These are phyloP conservation scores for Euwallacea similis DNA, from an alignment of 1,140 invertebrate genomes.

Conservation along the genomic window DNA sequence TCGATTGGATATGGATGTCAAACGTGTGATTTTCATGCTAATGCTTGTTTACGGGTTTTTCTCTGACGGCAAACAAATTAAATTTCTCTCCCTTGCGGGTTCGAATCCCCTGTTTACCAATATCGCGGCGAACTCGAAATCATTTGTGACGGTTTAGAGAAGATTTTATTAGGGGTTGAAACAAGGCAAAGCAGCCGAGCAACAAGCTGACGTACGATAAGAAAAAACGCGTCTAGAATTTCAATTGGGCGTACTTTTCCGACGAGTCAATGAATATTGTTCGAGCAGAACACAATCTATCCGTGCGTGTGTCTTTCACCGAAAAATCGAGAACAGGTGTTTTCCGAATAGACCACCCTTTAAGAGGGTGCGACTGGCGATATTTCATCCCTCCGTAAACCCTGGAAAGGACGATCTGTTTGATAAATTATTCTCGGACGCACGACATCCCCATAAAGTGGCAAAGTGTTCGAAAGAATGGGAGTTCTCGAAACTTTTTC, in stretches of 20 bases:
- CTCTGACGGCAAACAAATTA: conserved; percentile 30
- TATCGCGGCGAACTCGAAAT: conserved; percentile 23
- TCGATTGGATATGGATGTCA: conserved; percentile 37
- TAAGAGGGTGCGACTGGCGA: conserved; percentile 22
- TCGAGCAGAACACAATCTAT: background rate
- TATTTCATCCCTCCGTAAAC: conserved; percentile 24
- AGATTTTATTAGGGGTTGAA: no score
- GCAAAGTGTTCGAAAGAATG: conserved; percentile 24
- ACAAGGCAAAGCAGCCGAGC: no score
- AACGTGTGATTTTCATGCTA: conserved; percentile 38
- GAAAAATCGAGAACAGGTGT: conserved; percentile 32
- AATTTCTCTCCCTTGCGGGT: conserved; percentile 21
- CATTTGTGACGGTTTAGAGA: background rate
- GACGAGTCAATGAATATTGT: background rate
- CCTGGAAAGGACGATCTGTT: conserved; percentile 29
- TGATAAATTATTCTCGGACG: conserved; percentile 38
- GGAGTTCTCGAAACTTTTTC: conserved; percentile 31
- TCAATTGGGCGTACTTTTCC: no score
- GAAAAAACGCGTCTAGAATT: no score
- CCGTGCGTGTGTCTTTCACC: conserved; percentile 14
- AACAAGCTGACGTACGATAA: no score
- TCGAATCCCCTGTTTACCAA: conserved; percentile 28
- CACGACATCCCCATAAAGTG: conserved; percentile 29
- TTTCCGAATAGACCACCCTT: conserved; percentile 26
- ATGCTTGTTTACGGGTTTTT: conserved; percentile 33